Evolutionary conservation across 64 coral and sea anemone genomes (phyloP).

Genomic region (Anthopleura sola): DNA sequence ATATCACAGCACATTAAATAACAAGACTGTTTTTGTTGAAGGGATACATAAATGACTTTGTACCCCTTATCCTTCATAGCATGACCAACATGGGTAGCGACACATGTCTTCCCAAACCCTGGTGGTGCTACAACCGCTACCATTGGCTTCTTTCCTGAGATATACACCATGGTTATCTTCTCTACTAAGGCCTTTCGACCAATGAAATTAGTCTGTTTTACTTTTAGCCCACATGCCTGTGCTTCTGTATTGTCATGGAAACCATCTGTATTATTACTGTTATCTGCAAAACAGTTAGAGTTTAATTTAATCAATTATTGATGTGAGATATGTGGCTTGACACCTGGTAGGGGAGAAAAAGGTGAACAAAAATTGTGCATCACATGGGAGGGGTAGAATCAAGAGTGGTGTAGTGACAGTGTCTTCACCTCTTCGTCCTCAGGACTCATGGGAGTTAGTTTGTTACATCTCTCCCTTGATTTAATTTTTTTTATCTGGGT

Average conservation of each 20-base stretch:
- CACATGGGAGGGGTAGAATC: too few species aligned
- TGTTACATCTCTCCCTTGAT: too few species aligned
- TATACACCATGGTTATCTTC: neutral
- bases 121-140: neutral
- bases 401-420: too few species aligned
- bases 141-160: neutral
- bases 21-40: neutral
- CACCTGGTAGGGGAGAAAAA: too few species aligned
- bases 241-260: neutral
- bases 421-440: too few species aligned
- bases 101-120: conserved; percentile 13
- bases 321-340: too few species aligned
- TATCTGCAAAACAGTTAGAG: neutral
- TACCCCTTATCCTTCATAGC: neutral
- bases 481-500: too few species aligned
- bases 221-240: neutral
- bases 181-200: neutral
- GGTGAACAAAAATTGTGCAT: too few species aligned
- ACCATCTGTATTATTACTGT: neutral
- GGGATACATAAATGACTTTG: conserved; percentile 2
- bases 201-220: neutral
- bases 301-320: neutral
- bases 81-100: conserved; percentile 14
- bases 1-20: neutral
- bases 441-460: too few species aligned